These are phyloP conservation scores for Eupithecia dodoneata DNA, from an alignment of 2,888 invertebrate species.

Conservation along the genomic window DNA sequence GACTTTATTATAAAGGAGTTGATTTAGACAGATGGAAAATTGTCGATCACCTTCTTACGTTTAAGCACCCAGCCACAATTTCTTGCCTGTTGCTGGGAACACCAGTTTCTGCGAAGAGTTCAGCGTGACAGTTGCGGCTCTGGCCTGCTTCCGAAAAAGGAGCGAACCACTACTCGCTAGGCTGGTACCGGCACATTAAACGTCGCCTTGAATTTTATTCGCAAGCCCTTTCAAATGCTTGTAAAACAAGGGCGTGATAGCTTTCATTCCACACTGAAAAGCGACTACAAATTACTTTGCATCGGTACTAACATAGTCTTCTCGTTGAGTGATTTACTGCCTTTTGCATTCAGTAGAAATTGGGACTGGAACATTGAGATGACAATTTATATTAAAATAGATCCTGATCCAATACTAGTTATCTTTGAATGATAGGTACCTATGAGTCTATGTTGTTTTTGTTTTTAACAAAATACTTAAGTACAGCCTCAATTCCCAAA, in stretches of 20 bases:
- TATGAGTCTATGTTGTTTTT: too few species aligned
- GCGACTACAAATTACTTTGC: conserved; percentile 11
- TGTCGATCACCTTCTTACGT: neutral
- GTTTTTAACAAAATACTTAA: too few species aligned
- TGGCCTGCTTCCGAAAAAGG: conserved; percentile 61
- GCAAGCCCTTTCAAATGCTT: conserved; percentile 29
- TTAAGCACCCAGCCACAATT: neutral
- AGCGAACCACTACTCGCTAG: conserved; percentile 43
- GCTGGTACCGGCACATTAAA: conserved; percentile 24
- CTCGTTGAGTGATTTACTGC: conserved; percentile 16
- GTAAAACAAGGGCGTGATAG: conserved; percentile 36
- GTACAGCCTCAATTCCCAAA: too few species aligned
- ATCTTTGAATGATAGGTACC: too few species aligned
- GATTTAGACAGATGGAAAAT: neutral
- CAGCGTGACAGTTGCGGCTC: conserved; percentile 40
- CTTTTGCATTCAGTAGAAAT: conserved; percentile 2
- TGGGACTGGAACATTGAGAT: neutral
- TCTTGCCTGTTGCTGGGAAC: conserved; percentile 17
- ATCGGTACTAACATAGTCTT: conserved; percentile 4
- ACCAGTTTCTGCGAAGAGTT: conserved; percentile 56
- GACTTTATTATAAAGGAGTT: neutral
- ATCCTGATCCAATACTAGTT: too few species aligned
- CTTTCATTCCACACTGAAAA: conserved; percentile 28
- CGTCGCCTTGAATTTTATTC: conserved; percentile 36
- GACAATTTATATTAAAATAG: conserved; percentile 1